Conservation (phyloP, 1,140 invertebrate genomes). For the Procambarus clarkii region DNA sequence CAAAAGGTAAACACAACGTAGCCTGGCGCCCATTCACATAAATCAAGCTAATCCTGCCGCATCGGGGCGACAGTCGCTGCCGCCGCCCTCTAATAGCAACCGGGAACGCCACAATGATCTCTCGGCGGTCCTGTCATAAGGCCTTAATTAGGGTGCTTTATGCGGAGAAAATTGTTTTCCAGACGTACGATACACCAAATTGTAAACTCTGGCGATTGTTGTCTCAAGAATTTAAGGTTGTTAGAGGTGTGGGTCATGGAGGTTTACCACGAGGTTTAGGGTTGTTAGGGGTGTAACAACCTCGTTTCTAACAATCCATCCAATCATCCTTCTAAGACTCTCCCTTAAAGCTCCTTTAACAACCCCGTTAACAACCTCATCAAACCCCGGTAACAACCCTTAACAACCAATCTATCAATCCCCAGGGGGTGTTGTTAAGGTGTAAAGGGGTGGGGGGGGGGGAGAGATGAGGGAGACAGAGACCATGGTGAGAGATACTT, state of each 20-base stretch:
- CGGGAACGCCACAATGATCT: conserved; percentile 6
- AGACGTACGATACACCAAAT: neutral
- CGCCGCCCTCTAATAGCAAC: conserved; percentile 45
- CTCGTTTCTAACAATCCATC: too few species aligned
- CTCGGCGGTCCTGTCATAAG: conserved; percentile 34
- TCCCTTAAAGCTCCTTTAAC: too few species aligned
- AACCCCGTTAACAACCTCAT: too few species aligned
- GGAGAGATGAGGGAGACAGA: neutral
- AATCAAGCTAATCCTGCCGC: conserved; percentile 49
- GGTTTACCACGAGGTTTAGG: neutral
- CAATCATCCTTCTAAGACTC: too few species aligned
- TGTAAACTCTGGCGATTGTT: neutral
- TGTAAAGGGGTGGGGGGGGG: neutral
- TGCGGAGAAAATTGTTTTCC: conserved; percentile 4
- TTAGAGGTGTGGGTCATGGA: neutral
- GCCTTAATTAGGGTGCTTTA: neutral
- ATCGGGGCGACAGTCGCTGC: conserved; percentile 12
- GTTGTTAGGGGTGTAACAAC: neutral
- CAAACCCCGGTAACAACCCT: too few species aligned
- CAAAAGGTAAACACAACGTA: conserved; percentile 46
- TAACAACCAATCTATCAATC: too few species aligned
- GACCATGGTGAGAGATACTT: too few species aligned
- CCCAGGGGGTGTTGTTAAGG: neutral
- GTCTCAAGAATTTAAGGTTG: neutral
- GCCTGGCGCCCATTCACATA: conserved; percentile 20